Percentiles rank a stretch among this genome's conserved stretches.
phyloP scores from a whole-genome alignment of 2,797 vertebrate genomes.

The Gymnoscopelus microlampas region DNA sequence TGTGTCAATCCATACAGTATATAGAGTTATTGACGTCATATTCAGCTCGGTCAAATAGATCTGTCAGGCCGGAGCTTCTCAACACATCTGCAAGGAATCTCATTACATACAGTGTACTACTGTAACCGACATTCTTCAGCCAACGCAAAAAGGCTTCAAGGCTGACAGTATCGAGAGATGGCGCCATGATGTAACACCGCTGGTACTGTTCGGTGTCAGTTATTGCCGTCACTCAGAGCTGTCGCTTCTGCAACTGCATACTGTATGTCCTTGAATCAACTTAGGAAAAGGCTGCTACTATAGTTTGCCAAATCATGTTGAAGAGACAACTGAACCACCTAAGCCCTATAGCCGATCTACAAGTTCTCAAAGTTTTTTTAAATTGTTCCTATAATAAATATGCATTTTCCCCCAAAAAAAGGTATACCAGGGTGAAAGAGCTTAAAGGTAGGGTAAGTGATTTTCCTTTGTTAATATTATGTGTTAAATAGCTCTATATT shows the following conservation, averaged over 20 bases:
- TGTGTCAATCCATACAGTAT: conserved; percentile 54
- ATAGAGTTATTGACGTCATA: conserved; percentile 54
- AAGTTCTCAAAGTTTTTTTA: too few relatives aligned
- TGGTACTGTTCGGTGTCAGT: conserved; percentile 41
- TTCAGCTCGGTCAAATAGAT: conserved; percentile 63
- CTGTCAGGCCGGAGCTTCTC: conserved; percentile 55
- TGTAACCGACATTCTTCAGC: conserved; percentile 26
- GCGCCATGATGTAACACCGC: conserved; percentile 34
- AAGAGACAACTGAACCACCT: neutral
- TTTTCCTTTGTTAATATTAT: too few relatives aligned
- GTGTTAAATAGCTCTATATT: too few relatives aligned
- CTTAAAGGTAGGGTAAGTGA: too few relatives aligned
- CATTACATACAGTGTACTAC: conserved; percentile 21
- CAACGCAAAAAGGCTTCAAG: conserved; percentile 50
- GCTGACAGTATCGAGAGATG: conserved; percentile 46
- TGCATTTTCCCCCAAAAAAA: too few relatives aligned
- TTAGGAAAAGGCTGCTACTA: neutral
- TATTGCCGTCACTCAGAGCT: conserved; percentile 24
- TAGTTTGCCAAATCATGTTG: neutral
- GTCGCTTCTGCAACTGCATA: conserved; percentile 39
- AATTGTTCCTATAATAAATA: too few relatives aligned
- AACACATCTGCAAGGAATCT: conserved; percentile 50
- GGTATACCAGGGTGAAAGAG: too few relatives aligned
- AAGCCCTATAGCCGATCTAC: too few relatives aligned
- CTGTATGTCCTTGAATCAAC: neutral